Conservation (phyloP, 53 echinoderm and acorn worm species). For the Pentamera pediparva region DNA sequence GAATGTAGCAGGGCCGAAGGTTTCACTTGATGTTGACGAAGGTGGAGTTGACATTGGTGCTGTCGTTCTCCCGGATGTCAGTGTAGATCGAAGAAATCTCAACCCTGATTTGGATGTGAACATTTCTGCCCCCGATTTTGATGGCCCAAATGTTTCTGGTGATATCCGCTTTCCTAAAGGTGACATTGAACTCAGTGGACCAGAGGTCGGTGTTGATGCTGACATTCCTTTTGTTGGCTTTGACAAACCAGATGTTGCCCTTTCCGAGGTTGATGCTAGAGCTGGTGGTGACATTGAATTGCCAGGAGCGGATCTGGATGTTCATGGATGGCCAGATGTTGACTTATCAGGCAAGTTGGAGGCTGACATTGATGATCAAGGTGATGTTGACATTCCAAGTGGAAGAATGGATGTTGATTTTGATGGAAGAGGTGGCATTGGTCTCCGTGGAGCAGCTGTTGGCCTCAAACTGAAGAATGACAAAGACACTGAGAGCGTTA, state of each 20-base stretch:
- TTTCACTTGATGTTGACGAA: conserved; percentile 31
- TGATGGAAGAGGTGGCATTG: background rate
- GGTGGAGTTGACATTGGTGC: conserved; percentile 35
- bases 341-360: too few relatives aligned
- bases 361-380: background rate
- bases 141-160: background rate
- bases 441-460: background rate
- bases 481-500: background rate
- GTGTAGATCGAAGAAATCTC: conserved; percentile 30
- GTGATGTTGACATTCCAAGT: background rate
- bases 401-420: background rate
- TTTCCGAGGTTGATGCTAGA: background rate
- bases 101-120: conserved; percentile 42
- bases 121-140: conserved; percentile 10
- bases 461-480: background rate
- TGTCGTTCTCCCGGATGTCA: conserved; percentile 3
- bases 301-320: background rate
- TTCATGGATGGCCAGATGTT: background rate
- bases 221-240: background rate
- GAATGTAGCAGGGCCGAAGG: conserved; percentile 18
- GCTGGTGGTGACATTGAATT: background rate
- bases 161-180: background rate
- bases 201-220: background rate
- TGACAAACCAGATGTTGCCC: conserved; percentile 12
- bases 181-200: conserved; percentile 4